These are phyloP conservation scores for Herpailurus yagouaroundi DNA, from an alignment of 2,113 vertebrate species.

Conservation along the genomic window DNA sequence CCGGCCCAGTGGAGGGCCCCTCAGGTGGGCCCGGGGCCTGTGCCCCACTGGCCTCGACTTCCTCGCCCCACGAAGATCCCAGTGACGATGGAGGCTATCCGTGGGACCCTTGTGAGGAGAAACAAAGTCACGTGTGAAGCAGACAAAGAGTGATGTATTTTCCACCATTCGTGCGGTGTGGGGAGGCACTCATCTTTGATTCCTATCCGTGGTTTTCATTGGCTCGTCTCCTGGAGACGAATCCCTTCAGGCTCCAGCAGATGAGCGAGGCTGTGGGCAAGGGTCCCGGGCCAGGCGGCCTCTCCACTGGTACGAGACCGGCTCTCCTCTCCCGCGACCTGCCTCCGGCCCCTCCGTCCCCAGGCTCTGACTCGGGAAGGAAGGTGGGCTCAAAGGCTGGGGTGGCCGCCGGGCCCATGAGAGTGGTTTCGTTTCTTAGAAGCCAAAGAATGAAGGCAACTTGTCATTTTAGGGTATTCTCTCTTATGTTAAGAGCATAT, in stretches of 20 bases:
- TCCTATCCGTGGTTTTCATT: fast-evolving
- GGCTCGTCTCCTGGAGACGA: fast-evolving
- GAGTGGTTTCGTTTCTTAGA: background rate
- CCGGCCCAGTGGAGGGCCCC: fast-evolving
- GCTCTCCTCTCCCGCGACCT: background rate
- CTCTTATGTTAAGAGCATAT: background rate
- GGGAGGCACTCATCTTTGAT: background rate
- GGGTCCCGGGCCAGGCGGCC: background rate
- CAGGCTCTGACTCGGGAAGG: background rate
- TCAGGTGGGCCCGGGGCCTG: background rate
- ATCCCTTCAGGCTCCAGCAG: fast-evolving
- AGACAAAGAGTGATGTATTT: background rate
- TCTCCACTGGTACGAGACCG: fast-evolving
- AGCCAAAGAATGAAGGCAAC: background rate
- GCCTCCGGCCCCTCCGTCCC: fast-evolving
- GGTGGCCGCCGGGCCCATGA: no score
- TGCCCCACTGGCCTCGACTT: background rate
- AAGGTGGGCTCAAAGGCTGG: no score
- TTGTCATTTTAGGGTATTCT: background rate
- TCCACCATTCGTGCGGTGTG: fast-evolving
- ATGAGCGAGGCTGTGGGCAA: fast-evolving
- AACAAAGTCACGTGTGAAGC: background rate
- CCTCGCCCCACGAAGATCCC: background rate
- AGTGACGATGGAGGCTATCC: fast-evolving
- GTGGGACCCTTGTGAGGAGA: background rate